Evolutionary conservation across 2,797 vertebrate species (phyloP), one percentile per base, ranked within the genome.

Genomic region (Syngnathus rostellatus): DNA sequence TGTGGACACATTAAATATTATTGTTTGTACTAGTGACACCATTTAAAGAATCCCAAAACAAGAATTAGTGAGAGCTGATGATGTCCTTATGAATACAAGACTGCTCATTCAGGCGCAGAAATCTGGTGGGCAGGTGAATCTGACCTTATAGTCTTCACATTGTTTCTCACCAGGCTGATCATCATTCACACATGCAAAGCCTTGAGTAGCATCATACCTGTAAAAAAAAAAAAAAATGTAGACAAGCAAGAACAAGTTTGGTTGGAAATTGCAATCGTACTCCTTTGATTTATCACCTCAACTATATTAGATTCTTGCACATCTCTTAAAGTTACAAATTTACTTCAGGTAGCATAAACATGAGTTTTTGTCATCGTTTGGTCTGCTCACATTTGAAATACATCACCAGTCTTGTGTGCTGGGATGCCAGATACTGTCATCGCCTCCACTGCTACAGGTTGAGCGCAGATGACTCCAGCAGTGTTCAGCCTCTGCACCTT

Each of bases 61-160:
- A 57, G 6, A 31, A 37, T 17, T 14, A 8, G 16, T 3, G 16
- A 58, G 31, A 58, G 55, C 31, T 58, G 25, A 38, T 37, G 25
- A 16, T 37, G 25, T 57, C 12, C 50, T 57, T 16, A 37, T 38
- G 7, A 21, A 25, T 62, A 23, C 40, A 12, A 12, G 59, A 61
- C 10, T 25, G 14, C 59, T 14, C 10, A n/a, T 62, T 62, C 41
- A 64, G 14, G 53, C 66, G 66, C 80, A 82, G 73, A 82, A 82
- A 48, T 9, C 12, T 40, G 67, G 11, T 1, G 77, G 77, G 17
- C 79, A 78, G n/a, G 68, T 83, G 8, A 81, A 80, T 23, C 78
- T 71, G 67, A 87, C 77, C 41, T 77, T 82, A 65, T 84, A 86
- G 73, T 87, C 83, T 2, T 70, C 70, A 55, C 87, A 89, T 12